phyloP scores from a whole-genome alignment of 2,797 vertebrate genomes.

The Sitta carolinensis region DNA sequence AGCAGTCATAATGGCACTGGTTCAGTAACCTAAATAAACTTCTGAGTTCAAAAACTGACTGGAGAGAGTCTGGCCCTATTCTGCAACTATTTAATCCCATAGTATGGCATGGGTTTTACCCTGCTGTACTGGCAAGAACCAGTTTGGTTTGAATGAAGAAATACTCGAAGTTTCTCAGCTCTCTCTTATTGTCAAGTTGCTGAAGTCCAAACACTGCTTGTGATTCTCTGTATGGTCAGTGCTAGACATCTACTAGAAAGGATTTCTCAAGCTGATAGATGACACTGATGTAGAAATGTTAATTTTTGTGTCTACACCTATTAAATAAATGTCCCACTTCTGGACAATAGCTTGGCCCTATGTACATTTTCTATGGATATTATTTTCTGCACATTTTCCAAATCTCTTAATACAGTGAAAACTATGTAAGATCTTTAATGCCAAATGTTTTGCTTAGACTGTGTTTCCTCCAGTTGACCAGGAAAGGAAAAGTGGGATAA shows the following conservation, averaged over 20 bases:
- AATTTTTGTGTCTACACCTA: not conserved
- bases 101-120: not conserved
- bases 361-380: not conserved
- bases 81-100: not conserved
- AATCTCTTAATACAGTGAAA: not conserved
- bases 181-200: not conserved
- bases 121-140: not conserved
- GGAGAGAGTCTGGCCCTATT: not conserved
- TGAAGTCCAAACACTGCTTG: not conserved
- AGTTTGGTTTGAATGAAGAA: not conserved
- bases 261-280: not conserved
- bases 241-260: not conserved
- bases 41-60: not conserved
- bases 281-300: not conserved
- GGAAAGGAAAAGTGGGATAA: slow-evolving; percentile 20
- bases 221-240: not conserved
- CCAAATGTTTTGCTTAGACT: not conserved
- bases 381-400: slow-evolving; percentile 12
- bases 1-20: not conserved
- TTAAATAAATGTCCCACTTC: not conserved
- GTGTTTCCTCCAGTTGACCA: not conserved
- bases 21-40: not conserved
- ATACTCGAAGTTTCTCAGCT: not conserved
- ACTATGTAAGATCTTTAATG: not conserved
- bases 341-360: not conserved